These are phyloP conservation scores for Blastomussa wellsi DNA, from an alignment of 92 coral and sea anemone species.

Conservation along the genomic window DNA sequence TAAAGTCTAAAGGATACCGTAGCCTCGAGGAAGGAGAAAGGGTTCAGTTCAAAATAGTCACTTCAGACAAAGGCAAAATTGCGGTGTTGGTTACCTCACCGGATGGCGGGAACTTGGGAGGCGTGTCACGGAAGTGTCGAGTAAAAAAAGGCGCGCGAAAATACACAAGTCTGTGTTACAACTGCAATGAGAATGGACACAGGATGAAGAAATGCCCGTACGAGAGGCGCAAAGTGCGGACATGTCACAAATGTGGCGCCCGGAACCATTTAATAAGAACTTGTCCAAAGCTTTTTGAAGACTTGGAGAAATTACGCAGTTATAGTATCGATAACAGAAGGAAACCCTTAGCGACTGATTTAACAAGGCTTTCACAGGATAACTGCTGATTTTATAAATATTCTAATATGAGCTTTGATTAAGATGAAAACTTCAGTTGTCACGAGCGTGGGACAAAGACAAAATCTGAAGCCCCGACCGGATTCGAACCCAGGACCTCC, in stretches of 20 bases:
- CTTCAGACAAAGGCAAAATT: slow-evolving; percentile 82
- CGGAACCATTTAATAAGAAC: slow-evolving; percentile 75
- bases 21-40: slow-evolving; percentile 88
- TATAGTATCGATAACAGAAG: neutral
- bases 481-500: too few relatives aligned
- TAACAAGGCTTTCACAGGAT: neutral
- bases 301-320: slow-evolving; percentile 12
- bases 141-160: slow-evolving; percentile 94
- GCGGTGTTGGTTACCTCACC: slow-evolving; percentile 84
- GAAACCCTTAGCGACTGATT: neutral
- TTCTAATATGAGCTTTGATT: too few relatives aligned
- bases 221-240: slow-evolving; percentile 58
- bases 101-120: slow-evolving; percentile 79
- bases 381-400: neutral
- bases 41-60: slow-evolving; percentile 76
- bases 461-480: too few relatives aligned
- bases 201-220: slow-evolving; percentile 83
- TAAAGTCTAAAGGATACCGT: slow-evolving; percentile 84
- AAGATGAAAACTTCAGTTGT: too few relatives aligned
- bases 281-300: slow-evolving; percentile 69
- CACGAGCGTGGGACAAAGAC: too few relatives aligned
- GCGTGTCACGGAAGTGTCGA: slow-evolving; percentile 80
- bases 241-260: slow-evolving; percentile 94
- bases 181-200: slow-evolving; percentile 90
- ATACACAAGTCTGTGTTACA: slow-evolving; percentile 87